Base-by-base conservation (phyloP, 2,113 vertebrate genomes). In the Sarotherodon lohbergeri region DNA sequence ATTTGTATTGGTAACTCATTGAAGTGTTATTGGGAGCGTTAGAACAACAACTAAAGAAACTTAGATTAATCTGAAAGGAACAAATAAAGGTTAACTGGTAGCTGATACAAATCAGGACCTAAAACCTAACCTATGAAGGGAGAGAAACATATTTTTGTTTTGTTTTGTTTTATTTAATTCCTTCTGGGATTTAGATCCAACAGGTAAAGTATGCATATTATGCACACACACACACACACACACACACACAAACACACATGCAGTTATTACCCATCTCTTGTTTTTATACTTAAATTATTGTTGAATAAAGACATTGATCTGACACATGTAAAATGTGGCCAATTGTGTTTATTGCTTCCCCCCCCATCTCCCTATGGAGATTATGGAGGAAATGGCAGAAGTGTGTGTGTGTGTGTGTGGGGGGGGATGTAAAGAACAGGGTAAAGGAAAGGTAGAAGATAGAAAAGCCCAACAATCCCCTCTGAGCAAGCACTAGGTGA, bases 151-250 rank as follows among this genome's bases (percentile, higher is more conserved):
- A n/a, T 39, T 39, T 66, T 66, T 39, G 32, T 12, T 36, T 66
- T 3, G 6, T 36, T 36, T 66, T 66, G 27, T 39, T 39, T n/a
- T 66, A 39, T 66, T 5, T 22, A 39, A 66, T 39, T 66, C 32
- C 6, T 39, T 66, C 19, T 13, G 61, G 34, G 10, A 66, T 39
- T 66, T n/a, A n/a, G 61, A 66, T n/a, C 34, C 61, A 66, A 66
- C 61, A 7, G 32, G 17, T 36, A 36, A 66, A 66, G 61, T 66
- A 66, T 66, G 2, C 59, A 63, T n/a, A n/a, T 36, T 36, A 63
- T 63, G 59, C 0, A 0, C 4, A 0, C 56, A 0, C 56, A 3
- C 59, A 16, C 56, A 9, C 56, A 1, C 56, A 5, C 24, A 16
- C 24, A 16, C 54, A 10, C n/a, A 11, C 52, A 55, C 19, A 11